A percentile compares a stretch with the other conserved stretches of the same genome.
Conservation (phyloP, 2,113 vertebrate species). For the Mohoua ochrocephala region DNA sequence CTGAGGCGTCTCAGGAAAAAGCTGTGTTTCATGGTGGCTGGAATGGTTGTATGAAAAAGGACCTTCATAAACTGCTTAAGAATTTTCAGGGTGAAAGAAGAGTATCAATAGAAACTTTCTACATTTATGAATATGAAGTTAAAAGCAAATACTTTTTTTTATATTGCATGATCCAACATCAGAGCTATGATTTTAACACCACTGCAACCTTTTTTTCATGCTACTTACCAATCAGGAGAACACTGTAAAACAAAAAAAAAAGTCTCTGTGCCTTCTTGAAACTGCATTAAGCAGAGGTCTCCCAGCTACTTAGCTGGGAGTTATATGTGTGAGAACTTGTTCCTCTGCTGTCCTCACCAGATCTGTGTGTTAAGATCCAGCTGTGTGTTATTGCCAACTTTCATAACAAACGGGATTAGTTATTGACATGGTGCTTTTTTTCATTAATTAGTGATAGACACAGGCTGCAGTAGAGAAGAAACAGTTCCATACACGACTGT, state of each 20-base stretch:
- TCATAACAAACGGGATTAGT: neutral
- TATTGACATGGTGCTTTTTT: neutral
- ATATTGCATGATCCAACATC: neutral
- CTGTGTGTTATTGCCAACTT: neutral
- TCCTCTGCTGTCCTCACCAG: neutral
- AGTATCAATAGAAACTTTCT: neutral
- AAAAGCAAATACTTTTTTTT: neutral
- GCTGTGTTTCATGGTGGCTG: neutral
- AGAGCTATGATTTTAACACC: neutral
- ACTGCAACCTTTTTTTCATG: neutral
- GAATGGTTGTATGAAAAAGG: neutral
- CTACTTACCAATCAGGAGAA: neutral
- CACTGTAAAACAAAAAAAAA: neutral
- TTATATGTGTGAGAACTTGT: neutral
- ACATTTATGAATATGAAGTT: neutral
- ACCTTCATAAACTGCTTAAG: neutral
- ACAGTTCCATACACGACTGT: neutral
- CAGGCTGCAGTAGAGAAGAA: neutral
- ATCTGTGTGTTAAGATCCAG: neutral
- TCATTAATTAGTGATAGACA: neutral
- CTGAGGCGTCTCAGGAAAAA: accelerated
- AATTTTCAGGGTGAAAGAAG: neutral
- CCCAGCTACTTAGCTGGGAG: neutral
- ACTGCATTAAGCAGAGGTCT: neutral
- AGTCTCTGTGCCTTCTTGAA: neutral